Percentiles rank a stretch among this genome's conserved stretches.
These are phyloP conservation scores for Sanderia malayensis DNA, from an alignment of 30 jellyfish, hydroid and myxozoan genomes.

Conservation along the genomic window DNA sequence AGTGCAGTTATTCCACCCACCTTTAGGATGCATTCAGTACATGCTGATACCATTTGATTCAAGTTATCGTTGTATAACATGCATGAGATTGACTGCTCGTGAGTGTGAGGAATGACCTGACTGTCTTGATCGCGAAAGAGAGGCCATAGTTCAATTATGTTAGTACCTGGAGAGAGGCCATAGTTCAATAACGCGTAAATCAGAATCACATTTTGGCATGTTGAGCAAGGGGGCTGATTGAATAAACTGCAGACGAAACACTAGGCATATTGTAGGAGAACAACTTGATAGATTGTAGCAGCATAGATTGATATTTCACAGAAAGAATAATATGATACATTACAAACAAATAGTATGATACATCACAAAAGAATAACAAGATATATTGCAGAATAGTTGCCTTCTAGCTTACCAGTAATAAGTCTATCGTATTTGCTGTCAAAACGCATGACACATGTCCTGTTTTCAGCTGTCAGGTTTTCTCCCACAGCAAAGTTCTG, in stretches of 20 bases:
- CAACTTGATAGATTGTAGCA: too few relatives aligned
- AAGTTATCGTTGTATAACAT: constrained; percentile 33
- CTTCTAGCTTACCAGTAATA: constrained; percentile 71
- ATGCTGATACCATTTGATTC: constrained; percentile 66
- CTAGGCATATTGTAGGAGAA: too few relatives aligned
- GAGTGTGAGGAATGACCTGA: constrained; percentile 70
- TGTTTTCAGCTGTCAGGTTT: constrained; percentile 58
- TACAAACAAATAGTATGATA: too few relatives aligned
- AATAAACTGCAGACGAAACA: too few relatives aligned
- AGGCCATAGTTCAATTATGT: constrained; percentile 72
- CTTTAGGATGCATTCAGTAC: constrained; percentile 64
- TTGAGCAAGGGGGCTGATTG: too few relatives aligned
- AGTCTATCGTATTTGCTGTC: constrained; percentile 66
- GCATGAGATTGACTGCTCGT: constrained; percentile 57
- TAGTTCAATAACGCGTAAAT: too few relatives aligned
- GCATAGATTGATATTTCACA: too few relatives aligned
- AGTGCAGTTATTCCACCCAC: too few relatives aligned
- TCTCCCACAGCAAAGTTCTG: constrained; percentile 69
- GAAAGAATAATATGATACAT: too few relatives aligned
- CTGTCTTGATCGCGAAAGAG: constrained; percentile 53
- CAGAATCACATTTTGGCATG: too few relatives aligned
- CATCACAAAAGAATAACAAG: too few relatives aligned
- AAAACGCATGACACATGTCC: constrained; percentile 66
- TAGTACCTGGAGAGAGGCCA: constrained; percentile 40
- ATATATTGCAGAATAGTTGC: too few relatives aligned